Base-by-base conservation (phyloP, 2,797 vertebrate species). In the Onychomys arenicola region DNA sequence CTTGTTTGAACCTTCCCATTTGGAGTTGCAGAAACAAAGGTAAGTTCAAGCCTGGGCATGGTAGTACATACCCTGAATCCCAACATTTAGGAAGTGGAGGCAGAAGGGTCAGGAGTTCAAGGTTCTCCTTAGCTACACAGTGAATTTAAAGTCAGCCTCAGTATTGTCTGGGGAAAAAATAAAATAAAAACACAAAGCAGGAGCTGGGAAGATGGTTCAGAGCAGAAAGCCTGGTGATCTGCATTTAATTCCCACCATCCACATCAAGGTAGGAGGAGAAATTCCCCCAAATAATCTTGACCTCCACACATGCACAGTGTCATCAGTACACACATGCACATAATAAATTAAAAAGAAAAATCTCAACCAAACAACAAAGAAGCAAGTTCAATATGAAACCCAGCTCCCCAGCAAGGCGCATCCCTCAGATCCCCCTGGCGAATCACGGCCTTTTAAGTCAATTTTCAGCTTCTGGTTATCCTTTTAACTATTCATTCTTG, bases 21-120 rank as follows among this genome's bases (percentile, higher is more conserved):
- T 67, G 19, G 32, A 96, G 75, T n/a, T 94, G 5, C 57, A 86
- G 83, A 93, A 97, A 86, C 65, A 88, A 90, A 84, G 69, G 49
- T 43, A 88, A 83, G 17, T 63, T 95, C 43, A 69, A 71, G 59
- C 5, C 8, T 63, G 27, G 14, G 59, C 27, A 43, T 43, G 8
- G 37, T 84, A 9, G 5, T 46, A 7, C 29, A 21, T 65, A 46
- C 29, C 40, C 40, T 46, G 10, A 65, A 46, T 43, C 25, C 40
- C 40, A 46, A 61, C 25, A 65, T 46, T 84, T 65, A 46, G 10
- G 17, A 84, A 65, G 61, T 2, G 5, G 17, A 84, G 19, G 29
- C 25, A 61, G 80, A 43, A 63, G 59, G 82, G 32, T 84, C 13
- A 37, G 21, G 43, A 65, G 61, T 65, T 65, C 27, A 46, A 65